Percentiles rank a stretch among this genome's conserved stretches.
These are phyloP conservation scores for Euphonia xanthogaster DNA, from an alignment of 2,797 vertebrate genomes.

Conservation along the genomic window DNA sequence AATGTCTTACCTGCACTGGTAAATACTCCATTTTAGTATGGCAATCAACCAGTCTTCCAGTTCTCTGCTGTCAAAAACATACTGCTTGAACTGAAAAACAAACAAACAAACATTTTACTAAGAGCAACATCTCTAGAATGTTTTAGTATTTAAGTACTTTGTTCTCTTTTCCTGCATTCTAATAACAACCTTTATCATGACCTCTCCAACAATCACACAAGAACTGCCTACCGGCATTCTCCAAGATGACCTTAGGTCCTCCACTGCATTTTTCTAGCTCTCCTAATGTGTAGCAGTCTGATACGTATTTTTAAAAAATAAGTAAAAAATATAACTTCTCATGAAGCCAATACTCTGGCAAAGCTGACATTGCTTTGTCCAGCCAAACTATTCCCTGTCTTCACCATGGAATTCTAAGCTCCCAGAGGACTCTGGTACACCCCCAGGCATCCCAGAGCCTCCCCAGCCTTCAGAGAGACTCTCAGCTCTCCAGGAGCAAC, in stretches of 20 bases:
- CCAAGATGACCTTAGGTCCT: neutral
- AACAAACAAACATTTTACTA: constrained; percentile 24
- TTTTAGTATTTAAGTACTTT: neutral
- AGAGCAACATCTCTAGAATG: neutral
- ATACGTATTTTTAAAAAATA: neutral
- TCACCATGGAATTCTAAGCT: neutral
- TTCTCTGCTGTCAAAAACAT: constrained; percentile 73
- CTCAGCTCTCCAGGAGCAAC: neutral
- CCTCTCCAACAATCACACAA: neutral
- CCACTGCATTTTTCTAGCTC: neutral
- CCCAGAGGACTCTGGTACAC: neutral
- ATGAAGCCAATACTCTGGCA: neutral
- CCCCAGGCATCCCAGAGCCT: neutral
- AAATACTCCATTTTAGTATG: constrained; percentile 74
- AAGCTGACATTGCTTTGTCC: neutral
- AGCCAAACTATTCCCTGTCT: neutral
- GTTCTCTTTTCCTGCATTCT: neutral
- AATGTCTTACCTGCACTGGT: constrained; percentile 75
- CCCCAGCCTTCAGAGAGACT: neutral
- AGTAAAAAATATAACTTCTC: neutral
- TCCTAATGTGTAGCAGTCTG: neutral
- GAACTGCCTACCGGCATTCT: neutral
- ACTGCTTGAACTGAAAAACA: constrained; percentile 69
- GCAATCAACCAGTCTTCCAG: constrained; percentile 69
- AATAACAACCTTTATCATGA: neutral